Base-by-base conservation (phyloP, 2,797 vertebrate species). In the Danio kyathit region DNA sequence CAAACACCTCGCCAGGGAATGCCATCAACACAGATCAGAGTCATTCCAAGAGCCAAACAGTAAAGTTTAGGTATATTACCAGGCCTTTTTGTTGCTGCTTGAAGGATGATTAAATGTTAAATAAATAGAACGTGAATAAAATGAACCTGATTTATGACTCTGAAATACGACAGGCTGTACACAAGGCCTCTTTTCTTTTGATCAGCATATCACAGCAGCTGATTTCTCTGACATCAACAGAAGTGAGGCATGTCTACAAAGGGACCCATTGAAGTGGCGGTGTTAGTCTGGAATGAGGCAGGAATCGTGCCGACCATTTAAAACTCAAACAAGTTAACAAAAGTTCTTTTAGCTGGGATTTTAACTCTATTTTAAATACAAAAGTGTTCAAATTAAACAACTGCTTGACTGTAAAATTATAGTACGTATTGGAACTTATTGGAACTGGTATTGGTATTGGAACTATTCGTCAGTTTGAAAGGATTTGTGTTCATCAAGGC, bases 311-410 rank as follows among this genome's bases (percentile, higher is more conserved):
- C 74, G 38, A 87, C 87, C 82, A 89, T 87, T 90, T 90, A 92
- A 92, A 89, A 90, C 89, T 92, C 91, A 92, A 85, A 88, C 87
- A 87, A 82, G 89, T 87, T 88, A 88, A 89, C 88, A 88, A 88
- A 84, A 83, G 87, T 86, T 85, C 49, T 86, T 89, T 88, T 84
- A 87, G 90, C 87, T 89, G 90, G 86, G 88, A 87, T 49, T 56
- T 51, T 4, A 43, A 76, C 29, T 10, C 1, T 6, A 46, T 73
- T 46, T 46, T 1, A 46, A 38, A 71, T 54, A 8, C 5, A 52
- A 54, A 40, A 54, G 14, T 8, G 17, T n/a, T 40, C 19, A 59
- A 60, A 6, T 38, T 49, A 8, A 41, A 17, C 38, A 19, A n/a
- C n/a, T n/a, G n/a, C n/a, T n/a, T n/a, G n/a, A n/a, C n/a, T n/a